Evolutionary conservation across 2,888 invertebrate genomes (phyloP).

Genomic region (Oxytorus armatus): DNA sequence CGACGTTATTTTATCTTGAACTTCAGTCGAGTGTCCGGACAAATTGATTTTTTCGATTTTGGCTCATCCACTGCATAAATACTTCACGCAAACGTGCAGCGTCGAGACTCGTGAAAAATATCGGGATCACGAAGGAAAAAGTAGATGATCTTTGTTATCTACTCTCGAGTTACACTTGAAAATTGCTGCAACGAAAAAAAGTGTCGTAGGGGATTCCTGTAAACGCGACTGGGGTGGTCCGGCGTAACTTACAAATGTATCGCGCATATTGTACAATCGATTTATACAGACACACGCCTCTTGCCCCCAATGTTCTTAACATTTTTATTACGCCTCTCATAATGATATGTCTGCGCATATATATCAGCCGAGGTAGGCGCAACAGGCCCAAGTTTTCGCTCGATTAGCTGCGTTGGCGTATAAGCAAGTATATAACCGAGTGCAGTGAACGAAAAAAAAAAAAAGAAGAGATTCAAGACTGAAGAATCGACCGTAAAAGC

Average conservation of each 20-base stretch:
- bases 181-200: not conserved
- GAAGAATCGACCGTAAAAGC: slow-evolving; percentile 45
- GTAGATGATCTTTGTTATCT: slow-evolving; percentile 24
- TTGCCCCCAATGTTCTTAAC: slow-evolving; percentile 28
- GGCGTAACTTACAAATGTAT: slow-evolving; percentile 18
- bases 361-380: slow-evolving; percentile 48
- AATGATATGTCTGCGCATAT: slow-evolving; percentile 38
- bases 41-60: slow-evolving; percentile 12
- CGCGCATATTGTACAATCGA: slow-evolving; percentile 18
- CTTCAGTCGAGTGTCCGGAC: not conserved
- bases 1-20: slow-evolving; percentile 5
- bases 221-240: slow-evolving; percentile 30
- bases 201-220: not conserved
- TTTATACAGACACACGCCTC: slow-evolving; percentile 54
- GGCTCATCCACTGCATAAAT: not conserved
- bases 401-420: slow-evolving; percentile 54
- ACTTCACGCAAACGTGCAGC: not conserved
- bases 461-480: slow-evolving; percentile 36
- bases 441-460: not conserved
- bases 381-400: slow-evolving; percentile 42
- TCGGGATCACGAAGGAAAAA: slow-evolving; percentile 28
- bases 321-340: slow-evolving; percentile 61
- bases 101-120: not conserved
- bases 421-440: slow-evolving; percentile 12
- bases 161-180: not conserved